A percentile compares a stretch with the other conserved stretches of the same genome.
These are phyloP conservation scores for Hoplostethus atlanticus DNA, from an alignment of 2,797 vertebrate species.

Conservation along the genomic window DNA sequence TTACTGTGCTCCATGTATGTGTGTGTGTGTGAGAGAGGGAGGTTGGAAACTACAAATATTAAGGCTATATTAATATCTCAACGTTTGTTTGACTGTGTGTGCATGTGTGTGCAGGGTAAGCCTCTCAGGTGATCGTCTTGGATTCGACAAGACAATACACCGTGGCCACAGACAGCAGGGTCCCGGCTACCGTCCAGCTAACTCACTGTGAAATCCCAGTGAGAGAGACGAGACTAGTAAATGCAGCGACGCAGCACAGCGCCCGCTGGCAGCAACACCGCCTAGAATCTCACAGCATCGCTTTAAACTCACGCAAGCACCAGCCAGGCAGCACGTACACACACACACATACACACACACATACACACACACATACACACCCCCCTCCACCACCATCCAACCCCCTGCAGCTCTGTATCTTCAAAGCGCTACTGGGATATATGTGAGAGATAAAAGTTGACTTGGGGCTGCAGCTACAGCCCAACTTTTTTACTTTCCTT, in stretches of 20 bases:
- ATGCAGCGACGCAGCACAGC: not conserved
- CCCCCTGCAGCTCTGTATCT: not conserved
- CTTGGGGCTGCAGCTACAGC: no score
- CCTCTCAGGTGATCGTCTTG: no score
- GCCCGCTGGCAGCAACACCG: not conserved
- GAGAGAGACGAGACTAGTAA: not conserved
- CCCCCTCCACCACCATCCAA: not conserved
- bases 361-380: conserved; percentile 19
- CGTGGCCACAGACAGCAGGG: no score
- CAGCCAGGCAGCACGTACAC: conserved; percentile 14
- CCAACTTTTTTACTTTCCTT: no score
- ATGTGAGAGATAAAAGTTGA: not conserved
- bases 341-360: conserved; percentile 24
- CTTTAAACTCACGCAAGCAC: not conserved
- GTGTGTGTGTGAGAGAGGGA: not conserved
- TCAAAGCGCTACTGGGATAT: not conserved
- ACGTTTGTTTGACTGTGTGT: no score
- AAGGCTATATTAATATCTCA: not conserved
- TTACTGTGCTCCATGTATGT: not conserved
- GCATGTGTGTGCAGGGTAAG: no score
- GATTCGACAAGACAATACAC: no score
- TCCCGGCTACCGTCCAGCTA: not conserved
- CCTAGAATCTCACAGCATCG: not conserved
- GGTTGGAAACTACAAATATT: not conserved
- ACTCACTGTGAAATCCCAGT: not conserved